Base-by-base conservation (phyloP, 2,113 vertebrate species). In the Lampris incognitus region DNA sequence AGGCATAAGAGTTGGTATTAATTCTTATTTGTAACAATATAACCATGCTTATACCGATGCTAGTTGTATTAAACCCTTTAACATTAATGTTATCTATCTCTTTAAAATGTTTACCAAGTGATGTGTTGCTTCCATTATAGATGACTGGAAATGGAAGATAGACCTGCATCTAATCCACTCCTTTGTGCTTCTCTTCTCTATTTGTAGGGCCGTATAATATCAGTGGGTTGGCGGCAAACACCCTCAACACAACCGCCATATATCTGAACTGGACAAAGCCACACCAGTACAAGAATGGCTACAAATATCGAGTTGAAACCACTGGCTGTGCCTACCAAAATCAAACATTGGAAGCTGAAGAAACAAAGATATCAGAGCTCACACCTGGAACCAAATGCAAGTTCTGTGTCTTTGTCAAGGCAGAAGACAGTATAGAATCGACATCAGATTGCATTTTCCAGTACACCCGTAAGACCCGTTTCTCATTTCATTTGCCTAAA, bases 391-490 rank as follows among this genome's bases (percentile, higher is more conserved):
- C 86, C 39, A 44, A 66, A 1, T 91, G 81, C 76, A 67, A 7
- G 4, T 88, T 93, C 77, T 91, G 85, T 71, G 87, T 92, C 13
- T 70, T 10, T 37, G 88, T 87, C 51, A 40, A 9, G 50, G 75
- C 82, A 10, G 58, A 9, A 1, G 9, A 85, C 5, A 66, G 38
- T 57, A 81, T 39, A 0, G 8, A 82, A 67, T 87, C 85, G 6
- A 3, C 54, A 57, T 1, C 39, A 1, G 1, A 0, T 0, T 87
- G 79, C 81, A 73, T 5, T 57, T 59, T 48, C 48, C 81, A 82
- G 72, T 92, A 92, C 70, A 92, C 89, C 0, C 56, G 91, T 92
- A 82, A 79, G 91, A 69, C 8, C 56, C 9, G 8, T 60, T 5
- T 56, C 3, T 52, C 2, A 1, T 57, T 75, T 65, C 0, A 46